Evolutionary conservation across 2,888 invertebrate genomes (phyloP), one percentile per base, ranked within the genome.

Genomic region (Bombylius major): DNA sequence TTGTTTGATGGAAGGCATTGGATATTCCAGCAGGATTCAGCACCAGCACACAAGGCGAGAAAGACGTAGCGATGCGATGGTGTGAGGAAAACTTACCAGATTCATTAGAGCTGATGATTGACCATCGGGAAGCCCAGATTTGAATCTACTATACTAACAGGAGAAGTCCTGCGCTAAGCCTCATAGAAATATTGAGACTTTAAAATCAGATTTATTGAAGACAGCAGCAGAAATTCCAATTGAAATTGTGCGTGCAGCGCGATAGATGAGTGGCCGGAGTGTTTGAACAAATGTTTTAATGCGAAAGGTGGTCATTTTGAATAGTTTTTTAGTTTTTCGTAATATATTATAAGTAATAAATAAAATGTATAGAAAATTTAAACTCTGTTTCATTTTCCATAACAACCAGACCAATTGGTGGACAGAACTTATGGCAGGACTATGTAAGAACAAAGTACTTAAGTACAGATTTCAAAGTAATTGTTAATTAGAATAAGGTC

Each of bases 11-110:
- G n/a, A n/a, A n/a, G n/a, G n/a, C n/a, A n/a, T n/a, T n/a, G n/a
- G 14, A 13, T 46, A 6, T 46, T 46, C n/a, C 46, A 46, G 12
- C 47, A 47, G 12, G 23, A 47, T 23, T 47, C 23, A 23, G 23
- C 12, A 8, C 23, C 23, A 12, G 23, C n/a, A n/a, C n/a, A n/a
- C n/a, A n/a, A n/a, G n/a, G n/a, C n/a, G n/a, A n/a, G n/a, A n/a
- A n/a, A n/a, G n/a, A n/a, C n/a, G n/a, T n/a, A n/a, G n/a, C n/a
- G n/a, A n/a, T n/a, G 32, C 7, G 23, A 31, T 48, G 48, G 48
- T 13, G 8, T 9, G 7, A 31, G 7, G 31, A 31, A 48, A 47
- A 56, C 31, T 51, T 52, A 54, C 59, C 54, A 36, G 48, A n/a
- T n/a, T n/a, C 14, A 46, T 46, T 46, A 14, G n/a, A 13, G 23